Base-by-base conservation (phyloP, 2,888 invertebrate genomes). In the Drosophila pegasa region DNA sequence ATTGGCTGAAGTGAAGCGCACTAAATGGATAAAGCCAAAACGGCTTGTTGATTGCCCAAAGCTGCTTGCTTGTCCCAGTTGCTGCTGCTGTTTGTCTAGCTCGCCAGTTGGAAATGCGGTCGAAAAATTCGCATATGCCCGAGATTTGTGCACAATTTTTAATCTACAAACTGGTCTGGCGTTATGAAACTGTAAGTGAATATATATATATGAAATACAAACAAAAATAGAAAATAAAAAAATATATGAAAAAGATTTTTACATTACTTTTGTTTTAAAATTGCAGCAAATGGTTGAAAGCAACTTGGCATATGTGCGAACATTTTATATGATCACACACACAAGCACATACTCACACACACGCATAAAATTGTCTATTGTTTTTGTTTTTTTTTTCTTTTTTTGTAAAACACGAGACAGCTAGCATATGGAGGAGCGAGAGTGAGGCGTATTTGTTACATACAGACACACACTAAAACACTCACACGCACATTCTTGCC, bases 211-310 rank as follows among this genome's bases (percentile, higher is more conserved):
- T 8, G 8, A 7, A 35, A 16, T 20, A 12, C 1, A 33, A 61
- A 48, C 14, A 12, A 27, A 35, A 35, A 35, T 8, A 9, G 25
- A 35, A 50, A 7, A 14, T 8, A 22, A 8, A 29, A 22, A 37
- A 12, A 35, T 57, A 33, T 66, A 60, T n/a, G n/a, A n/a, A 74
- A 71, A 76, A 65, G 69, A 78, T 64, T 74, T 70, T 79, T 50
- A 58, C 73, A 70, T 78, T 75, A 76, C 68, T 84, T 80, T 84
- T 74, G 67, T 82, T 84, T 80, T 75, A 81, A 82, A 77, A 78
- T 73, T 81, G 72, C 72, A 71, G 66, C 69, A 78, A 83, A 81
- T 72, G 63, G 72, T 41, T 76, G 76, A 83, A 78, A 75, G 80
- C 71, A 71, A 58, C 69, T 75, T 78, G 82, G 72, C 86, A 75